Evolutionary conservation across 2,113 vertebrate genomes (phyloP), one percentile per base, ranked within the genome.

Genomic region (Globicephala melas): DNA sequence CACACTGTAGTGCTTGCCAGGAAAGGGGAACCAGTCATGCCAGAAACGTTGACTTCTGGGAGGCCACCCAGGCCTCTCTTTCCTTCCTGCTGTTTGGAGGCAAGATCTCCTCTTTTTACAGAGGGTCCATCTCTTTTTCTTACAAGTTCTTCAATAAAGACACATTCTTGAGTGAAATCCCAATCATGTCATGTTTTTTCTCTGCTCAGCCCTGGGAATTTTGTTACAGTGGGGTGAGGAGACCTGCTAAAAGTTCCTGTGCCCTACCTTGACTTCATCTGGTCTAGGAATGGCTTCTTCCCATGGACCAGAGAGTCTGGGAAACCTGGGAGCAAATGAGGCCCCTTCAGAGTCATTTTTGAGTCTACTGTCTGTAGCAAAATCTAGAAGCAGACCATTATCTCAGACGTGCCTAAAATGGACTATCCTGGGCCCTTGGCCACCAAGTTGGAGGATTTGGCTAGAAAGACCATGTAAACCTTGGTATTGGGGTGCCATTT

Each of bases 111-210:
- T 97, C 96, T 96, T 97, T 98, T 97, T 97, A 96, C 53, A 82
- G 96, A 97, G 97, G 97, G 71, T 38, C 76, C 92, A 58, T 97
- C 95, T 88, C 97, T 97, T 95, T 98, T 98, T 97, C 97, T 96
- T 97, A 98, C 79, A 91, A 13, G 94, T 93, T 98, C 94, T 96
- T 96, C 97, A 98, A 95, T 98, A 98, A 98, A 98, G 94, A 98
- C 74, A 93, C 94, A 97, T 98, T 98, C 96, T 96, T 97, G 96
- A 97, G 95, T 97, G 96, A 97, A 98, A 93, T 97, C 85, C 71
- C 91, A 95, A 41, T 92, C 73, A 25, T 89, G 67, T 97, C 58
- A 38, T 97, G 81, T 96, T 97, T 97, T 96, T 70, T 90, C 94
- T 97, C 90, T 95, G 88, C 85, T 95, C 21, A 71, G 74, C 83